Evolutionary conservation across 2,797 vertebrate species (phyloP).

Genomic region (Danio aesculapii): DNA sequence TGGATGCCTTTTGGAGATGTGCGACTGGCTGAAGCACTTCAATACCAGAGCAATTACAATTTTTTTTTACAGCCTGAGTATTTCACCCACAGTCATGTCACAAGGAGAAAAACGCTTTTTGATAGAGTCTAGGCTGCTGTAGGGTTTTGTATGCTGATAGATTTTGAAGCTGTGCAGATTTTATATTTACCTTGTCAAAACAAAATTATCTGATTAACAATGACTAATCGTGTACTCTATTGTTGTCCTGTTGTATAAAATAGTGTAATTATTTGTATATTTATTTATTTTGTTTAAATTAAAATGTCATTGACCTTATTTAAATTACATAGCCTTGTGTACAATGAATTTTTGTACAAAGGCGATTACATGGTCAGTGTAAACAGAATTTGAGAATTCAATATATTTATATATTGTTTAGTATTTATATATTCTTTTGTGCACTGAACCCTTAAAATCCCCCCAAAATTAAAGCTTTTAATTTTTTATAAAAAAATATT

Average conservation of each 20-base stretch:
- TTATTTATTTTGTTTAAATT: too few relatives aligned
- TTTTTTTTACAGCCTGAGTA: conserved; percentile 22
- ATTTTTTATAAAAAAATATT: neutral
- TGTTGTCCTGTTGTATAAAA: neutral
- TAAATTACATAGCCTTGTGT: too few relatives aligned
- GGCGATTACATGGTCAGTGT: neutral
- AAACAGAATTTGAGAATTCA: too few relatives aligned
- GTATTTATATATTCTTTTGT: neutral
- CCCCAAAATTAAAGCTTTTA: too few relatives aligned
- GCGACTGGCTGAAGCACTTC: neutral
- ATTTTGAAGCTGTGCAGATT: conserved; percentile 6
- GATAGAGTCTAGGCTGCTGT: neutral
- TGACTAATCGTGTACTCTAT: neutral
- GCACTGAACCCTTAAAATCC: neutral
- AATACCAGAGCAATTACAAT: conserved; percentile 8
- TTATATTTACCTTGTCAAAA: neutral
- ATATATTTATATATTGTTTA: neutral
- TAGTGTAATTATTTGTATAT: too few relatives aligned
- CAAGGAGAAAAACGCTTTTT: neutral
- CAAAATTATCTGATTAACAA: neutral
- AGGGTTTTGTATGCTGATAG: neutral
- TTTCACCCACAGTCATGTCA: conserved; percentile 2
- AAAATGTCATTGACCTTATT: too few relatives aligned
- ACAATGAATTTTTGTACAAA: neutral
- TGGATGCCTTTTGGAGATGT: conserved; percentile 26